Evolutionary conservation across 2,888 invertebrate genomes (phyloP), one percentile per base, ranked within the genome.

Genomic region (Koerneria pararmatus): DNA sequence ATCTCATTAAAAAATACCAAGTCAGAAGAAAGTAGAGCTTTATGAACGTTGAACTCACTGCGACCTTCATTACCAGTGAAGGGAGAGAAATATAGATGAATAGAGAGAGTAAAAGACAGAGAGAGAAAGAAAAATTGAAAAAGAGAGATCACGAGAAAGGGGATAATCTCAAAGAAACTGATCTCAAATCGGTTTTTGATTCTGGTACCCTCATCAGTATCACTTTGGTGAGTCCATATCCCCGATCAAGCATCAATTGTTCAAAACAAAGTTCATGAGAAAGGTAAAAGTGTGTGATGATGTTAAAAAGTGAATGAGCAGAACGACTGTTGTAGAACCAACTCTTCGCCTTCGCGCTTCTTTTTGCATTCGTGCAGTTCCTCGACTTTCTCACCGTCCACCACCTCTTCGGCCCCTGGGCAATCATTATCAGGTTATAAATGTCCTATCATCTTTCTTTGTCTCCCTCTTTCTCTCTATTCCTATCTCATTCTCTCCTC

Each of bases 321-420:
- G 24, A 53, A 68, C 27, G 51, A 24, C 53, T n/a, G 11, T 57
- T 71, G 32, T 41, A 77, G 71, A 99, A 99, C 86, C 95, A 98
- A 85, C 89, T 97, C 83, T 93, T 98, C 83, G 97, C 95, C 0
- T 87, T 95, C 82, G 92, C 94, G 66, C 91, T 98, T 84, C 88
- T 99, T 70, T 87, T 95, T 79, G 94, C 95, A 65, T 98, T 97
- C 86, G 94, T 98, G 59, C 95, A 97, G 86, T 92, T 97, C 81
- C 69, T 83, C 31, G 87, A 87, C 87, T 99, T 98, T 85, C 87
- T 99, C 59, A 95, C 95, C 31, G 98, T 99, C 84, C 98, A 99
- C 85, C 94, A 98, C 86, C 88, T 99, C 27, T 99, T 99, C 84
- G 98, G 98, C 57, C 98, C 98, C 0, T 99, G 98, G 98, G 97